A percentile compares a stretch with the other conserved stretches of the same genome.
These are phyloP conservation scores for Morpho achilles DNA, from an alignment of 2,888 invertebrate species.

Conservation along the genomic window DNA sequence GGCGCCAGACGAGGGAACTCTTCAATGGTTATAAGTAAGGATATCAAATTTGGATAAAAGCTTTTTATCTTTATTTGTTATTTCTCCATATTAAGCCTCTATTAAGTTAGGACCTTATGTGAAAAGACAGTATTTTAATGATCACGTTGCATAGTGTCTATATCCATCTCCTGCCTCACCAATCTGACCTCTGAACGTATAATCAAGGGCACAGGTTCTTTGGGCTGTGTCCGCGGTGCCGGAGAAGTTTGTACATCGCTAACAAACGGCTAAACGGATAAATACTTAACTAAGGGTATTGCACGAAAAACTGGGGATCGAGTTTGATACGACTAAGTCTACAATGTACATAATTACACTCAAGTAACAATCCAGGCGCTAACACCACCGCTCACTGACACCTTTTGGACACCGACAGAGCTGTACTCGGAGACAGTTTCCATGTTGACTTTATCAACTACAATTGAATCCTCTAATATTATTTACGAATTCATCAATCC, in stretches of 20 bases:
- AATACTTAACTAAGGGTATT: conserved; percentile 77
- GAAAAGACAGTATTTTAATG: neutral
- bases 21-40: too few species aligned
- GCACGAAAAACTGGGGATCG: conserved; percentile 63
- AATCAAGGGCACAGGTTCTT: conserved; percentile 10
- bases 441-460: neutral
- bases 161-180: neutral
- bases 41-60: too few species aligned
- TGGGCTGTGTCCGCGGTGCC: conserved; percentile 26
- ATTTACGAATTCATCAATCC: too few species aligned
- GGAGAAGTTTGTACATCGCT: conserved; percentile 62
- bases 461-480: too few species aligned
- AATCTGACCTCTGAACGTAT: neutral
- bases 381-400: neutral
- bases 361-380: conserved; percentile 30
- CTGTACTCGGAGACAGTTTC: neutral
- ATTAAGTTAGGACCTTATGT: neutral
- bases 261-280: conserved; percentile 67
- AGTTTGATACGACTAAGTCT: conserved; percentile 51
- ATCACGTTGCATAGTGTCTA: neutral
- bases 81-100: too few species aligned
- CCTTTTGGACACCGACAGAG: neutral
- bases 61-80: too few species aligned
- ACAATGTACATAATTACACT: conserved; percentile 75
- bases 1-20: neutral